A percentile compares a stretch with the other conserved stretches of the same genome.
These are phyloP conservation scores for Acromyrmex heyeri DNA, from an alignment of 1,140 invertebrate species.

Conservation along the genomic window DNA sequence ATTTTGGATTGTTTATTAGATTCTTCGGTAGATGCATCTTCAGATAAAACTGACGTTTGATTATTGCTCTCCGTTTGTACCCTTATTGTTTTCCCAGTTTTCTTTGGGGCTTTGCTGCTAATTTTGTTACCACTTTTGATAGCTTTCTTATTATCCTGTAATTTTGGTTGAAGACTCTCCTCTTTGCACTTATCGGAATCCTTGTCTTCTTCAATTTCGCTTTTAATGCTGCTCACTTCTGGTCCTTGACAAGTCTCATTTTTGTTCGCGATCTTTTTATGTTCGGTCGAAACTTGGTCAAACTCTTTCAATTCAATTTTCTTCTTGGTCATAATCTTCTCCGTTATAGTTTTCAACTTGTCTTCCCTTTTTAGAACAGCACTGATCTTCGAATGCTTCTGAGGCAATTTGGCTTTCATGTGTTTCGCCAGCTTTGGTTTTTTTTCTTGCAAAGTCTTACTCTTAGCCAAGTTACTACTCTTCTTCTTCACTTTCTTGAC, in stretches of 20 bases:
- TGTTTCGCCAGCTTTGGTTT: conserved; percentile 82
- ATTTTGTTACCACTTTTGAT: conserved; percentile 76
- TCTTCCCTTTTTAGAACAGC: conserved; percentile 80
- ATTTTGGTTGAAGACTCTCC: conserved; percentile 62
- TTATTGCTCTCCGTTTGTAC: conserved; percentile 77
- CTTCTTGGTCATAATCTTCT: conserved; percentile 82
- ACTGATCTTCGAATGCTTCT: conserved; percentile 80
- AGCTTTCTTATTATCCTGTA: conserved; percentile 75
- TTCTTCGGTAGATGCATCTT: conserved; percentile 82
- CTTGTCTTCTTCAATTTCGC: conserved; percentile 81
- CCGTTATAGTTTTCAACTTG: conserved; percentile 80
- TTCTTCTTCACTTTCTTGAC: conserved; percentile 77
- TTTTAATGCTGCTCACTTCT: conserved; percentile 77
- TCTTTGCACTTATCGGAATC: conserved; percentile 82
- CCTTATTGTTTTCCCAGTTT: conserved; percentile 76
- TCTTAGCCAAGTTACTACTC: conserved; percentile 67
- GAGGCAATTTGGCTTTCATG: conserved; percentile 81
- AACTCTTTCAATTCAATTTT: conserved; percentile 80
- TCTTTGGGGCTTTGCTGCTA: conserved; percentile 78
- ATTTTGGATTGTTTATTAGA: conserved; percentile 75
- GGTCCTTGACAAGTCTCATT: conserved; percentile 76
- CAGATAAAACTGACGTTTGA: conserved; percentile 73
- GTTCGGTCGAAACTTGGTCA: conserved; percentile 76
- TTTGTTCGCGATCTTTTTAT: conserved; percentile 77
- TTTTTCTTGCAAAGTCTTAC: conserved; percentile 75